Evolutionary conservation across 2,888 invertebrate genomes (phyloP).

Genomic region (Mesorhabditis belari): DNA sequence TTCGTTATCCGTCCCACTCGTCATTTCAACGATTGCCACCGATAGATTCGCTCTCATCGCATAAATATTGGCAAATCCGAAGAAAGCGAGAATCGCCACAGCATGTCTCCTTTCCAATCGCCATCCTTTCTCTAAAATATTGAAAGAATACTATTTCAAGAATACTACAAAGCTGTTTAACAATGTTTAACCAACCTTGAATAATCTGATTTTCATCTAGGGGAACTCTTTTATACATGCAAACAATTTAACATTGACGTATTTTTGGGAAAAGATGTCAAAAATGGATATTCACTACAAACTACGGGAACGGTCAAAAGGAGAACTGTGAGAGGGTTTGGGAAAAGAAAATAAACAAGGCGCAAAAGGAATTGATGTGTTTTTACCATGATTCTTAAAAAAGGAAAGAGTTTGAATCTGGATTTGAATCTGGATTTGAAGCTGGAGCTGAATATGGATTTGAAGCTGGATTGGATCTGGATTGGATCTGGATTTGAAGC

Average conservation of each 20-base stretch:
- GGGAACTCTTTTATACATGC: not conserved
- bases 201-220: not conserved
- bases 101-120: constrained; percentile 51
- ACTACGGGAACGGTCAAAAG: not conserved
- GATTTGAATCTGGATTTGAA: too few species aligned
- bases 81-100: constrained; percentile 55
- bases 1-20: constrained; percentile 17
- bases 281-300: not conserved
- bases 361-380: too few species aligned
- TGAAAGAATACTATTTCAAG: not conserved
- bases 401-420: too few species aligned
- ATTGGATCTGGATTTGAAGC: too few species aligned
- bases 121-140: constrained; percentile 8
- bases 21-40: constrained; percentile 42
- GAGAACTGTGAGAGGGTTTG: not conserved
- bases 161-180: too few species aligned
- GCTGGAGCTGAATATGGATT: too few species aligned
- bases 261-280: too few species aligned
- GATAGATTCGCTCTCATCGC: constrained; percentile 56
- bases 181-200: too few species aligned
- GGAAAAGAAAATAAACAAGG: not conserved
- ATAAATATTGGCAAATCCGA: constrained; percentile 56
- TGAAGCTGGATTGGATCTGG: too few species aligned
- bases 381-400: too few species aligned
- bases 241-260: not conserved